These are phyloP conservation scores for Aspidoscelis tigris DNA, from an alignment of 2,113 vertebrate species.

Conservation along the genomic window DNA sequence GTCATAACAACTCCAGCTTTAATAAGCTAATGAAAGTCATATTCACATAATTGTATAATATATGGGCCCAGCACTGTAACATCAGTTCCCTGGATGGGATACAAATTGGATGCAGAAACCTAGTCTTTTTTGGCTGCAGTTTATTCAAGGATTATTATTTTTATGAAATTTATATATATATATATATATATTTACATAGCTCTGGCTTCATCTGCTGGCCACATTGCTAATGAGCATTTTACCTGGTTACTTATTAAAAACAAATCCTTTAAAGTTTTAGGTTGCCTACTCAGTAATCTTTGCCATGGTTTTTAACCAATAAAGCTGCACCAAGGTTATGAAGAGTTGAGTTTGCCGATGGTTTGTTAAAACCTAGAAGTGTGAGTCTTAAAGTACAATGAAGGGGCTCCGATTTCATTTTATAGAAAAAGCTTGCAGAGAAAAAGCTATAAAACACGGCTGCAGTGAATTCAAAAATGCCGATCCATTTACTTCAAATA, in stretches of 20 bases:
- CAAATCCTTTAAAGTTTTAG: constrained; percentile 27
- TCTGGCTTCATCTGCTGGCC: constrained; percentile 36
- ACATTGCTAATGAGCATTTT: constrained; percentile 21
- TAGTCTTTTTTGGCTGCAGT: constrained; percentile 32
- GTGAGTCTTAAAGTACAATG: constrained; percentile 9
- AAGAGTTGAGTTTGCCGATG: constrained; percentile 22
- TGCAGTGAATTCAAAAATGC: constrained; percentile 15
- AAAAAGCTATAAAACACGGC: neutral
- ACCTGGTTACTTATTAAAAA: constrained; percentile 27
- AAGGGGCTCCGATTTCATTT: constrained; percentile 2
- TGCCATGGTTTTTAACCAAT: constrained; percentile 19
- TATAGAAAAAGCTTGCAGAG: constrained; percentile 2
- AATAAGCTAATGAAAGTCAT: constrained; percentile 63
- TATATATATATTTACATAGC: neutral
- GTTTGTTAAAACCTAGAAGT: constrained; percentile 12
- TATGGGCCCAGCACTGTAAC: constrained; percentile 49
- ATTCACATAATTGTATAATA: constrained; percentile 50
- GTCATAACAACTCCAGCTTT: constrained; percentile 49
- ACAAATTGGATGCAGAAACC: constrained; percentile 60
- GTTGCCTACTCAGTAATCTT: neutral
- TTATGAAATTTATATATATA: constrained; percentile 31
- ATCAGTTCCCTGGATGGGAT: constrained; percentile 54
- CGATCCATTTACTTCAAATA: constrained; percentile 16
- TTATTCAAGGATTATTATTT: constrained; percentile 49
- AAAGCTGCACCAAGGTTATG: constrained; percentile 9